Conservation (phyloP, 1,140 invertebrate genomes). For the Aporrectodea caliginosa region DNA sequence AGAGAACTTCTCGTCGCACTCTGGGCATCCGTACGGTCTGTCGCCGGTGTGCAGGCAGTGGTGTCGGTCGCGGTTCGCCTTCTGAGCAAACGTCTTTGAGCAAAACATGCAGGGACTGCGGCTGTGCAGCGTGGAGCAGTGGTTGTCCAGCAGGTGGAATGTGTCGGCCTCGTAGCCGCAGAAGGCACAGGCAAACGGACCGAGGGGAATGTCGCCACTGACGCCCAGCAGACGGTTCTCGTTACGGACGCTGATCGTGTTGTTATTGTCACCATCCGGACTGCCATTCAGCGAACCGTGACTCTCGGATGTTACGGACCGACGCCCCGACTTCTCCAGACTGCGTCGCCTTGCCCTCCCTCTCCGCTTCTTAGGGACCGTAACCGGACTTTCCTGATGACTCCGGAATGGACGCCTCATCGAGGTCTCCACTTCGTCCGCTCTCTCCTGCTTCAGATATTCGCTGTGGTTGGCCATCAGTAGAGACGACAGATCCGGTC, state of each 20-base stretch:
- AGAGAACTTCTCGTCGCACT: constrained; percentile 87
- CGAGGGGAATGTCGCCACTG: constrained; percentile 23
- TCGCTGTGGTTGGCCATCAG: neutral
- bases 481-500: neutral
- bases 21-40: constrained; percentile 92
- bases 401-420: neutral
- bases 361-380: neutral
- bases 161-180: constrained; percentile 1
- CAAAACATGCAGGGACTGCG: constrained; percentile 34
- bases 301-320: neutral
- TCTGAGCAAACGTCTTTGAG: constrained; percentile 34
- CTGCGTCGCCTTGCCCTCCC: neutral
- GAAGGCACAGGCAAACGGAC: constrained; percentile 23
- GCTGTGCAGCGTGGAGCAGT: constrained; percentile 30
- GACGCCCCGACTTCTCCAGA: neutral
- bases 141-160: constrained; percentile 29
- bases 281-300: neutral
- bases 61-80: constrained; percentile 41
- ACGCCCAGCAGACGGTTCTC: neutral
- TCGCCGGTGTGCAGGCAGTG: constrained; percentile 63
- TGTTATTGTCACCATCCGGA: neutral
- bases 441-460: neutral
- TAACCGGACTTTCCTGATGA: neutral
- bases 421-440: neutral
- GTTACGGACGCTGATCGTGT: neutral